These are phyloP conservation scores for Tinamus major DNA, from an alignment of 2,797 vertebrate genomes.

Conservation along the genomic window DNA sequence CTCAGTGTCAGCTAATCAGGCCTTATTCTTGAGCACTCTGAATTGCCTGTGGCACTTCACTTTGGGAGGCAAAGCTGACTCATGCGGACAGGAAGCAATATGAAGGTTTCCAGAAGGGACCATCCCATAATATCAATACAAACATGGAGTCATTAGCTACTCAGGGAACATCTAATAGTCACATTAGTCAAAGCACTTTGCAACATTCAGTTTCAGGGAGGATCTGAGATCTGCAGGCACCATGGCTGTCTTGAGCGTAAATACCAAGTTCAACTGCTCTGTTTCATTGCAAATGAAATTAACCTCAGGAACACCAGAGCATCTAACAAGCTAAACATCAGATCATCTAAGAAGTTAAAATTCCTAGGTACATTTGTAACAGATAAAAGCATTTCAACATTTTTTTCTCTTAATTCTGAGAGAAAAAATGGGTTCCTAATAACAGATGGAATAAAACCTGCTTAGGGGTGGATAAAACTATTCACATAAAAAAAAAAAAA, in stretches of 20 bases:
- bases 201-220: slow-evolving; percentile 36
- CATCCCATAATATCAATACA: slow-evolving; percentile 58
- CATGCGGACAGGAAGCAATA: slow-evolving; percentile 53
- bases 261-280: background rate
- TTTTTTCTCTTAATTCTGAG: background rate
- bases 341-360: background rate
- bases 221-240: slow-evolving; percentile 10
- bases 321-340: background rate
- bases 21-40: slow-evolving; percentile 59
- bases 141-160: slow-evolving; percentile 60
- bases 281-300: background rate
- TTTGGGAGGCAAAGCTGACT: slow-evolving; percentile 62
- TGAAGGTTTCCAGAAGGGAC: slow-evolving; percentile 49
- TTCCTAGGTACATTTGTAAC: background rate
- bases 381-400: background rate
- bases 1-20: slow-evolving; percentile 48
- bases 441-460: background rate
- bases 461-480: background rate
- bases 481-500: slow-evolving; percentile 10
- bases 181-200: slow-evolving; percentile 69
- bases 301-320: background rate
- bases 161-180: slow-evolving; percentile 66
- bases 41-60: slow-evolving; percentile 63
- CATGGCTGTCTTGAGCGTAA: background rate
- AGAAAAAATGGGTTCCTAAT: background rate